Evolutionary conservation across 2,888 invertebrate genomes (phyloP).

Genomic region (Macrosoma leucophasiata): DNA sequence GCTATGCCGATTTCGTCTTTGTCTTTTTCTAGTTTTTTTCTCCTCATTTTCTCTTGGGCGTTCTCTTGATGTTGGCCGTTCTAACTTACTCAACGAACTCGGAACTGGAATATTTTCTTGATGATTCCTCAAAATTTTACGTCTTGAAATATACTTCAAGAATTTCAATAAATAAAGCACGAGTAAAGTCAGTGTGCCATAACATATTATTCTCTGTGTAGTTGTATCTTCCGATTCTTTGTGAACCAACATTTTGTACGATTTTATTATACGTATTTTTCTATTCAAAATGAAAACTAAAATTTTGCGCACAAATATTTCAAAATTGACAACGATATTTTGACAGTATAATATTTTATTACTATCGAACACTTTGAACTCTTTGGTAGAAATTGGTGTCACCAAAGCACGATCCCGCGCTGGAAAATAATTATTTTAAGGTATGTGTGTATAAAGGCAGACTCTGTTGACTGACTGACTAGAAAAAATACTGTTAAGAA

Average conservation of each 20-base stretch:
- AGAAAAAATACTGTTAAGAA: too few relatives aligned
- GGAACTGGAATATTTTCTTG: not conserved
- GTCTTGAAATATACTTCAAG: conserved; percentile 27
- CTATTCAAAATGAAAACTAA: not conserved
- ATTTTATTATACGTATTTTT: conserved; percentile 13
- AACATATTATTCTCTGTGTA: conserved; percentile 34
- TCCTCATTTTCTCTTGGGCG: conserved; percentile 17
- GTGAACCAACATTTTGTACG: conserved; percentile 39
- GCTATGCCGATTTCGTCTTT: conserved; percentile 33
- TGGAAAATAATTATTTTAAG: too few relatives aligned
- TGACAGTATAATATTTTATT: too few relatives aligned
- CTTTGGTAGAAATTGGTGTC: too few relatives aligned
- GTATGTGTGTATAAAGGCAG: too few relatives aligned
- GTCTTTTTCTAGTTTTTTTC: conserved; percentile 28
- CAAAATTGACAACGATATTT: too few relatives aligned
- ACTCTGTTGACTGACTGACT: too few relatives aligned
- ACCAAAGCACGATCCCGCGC: too few relatives aligned
- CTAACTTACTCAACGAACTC: too few relatives aligned
- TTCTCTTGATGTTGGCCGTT: conserved; percentile 4
- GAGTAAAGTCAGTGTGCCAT: conserved; percentile 32
- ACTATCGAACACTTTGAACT: too few relatives aligned
- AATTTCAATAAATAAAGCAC: conserved; percentile 36
- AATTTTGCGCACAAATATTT: conserved; percentile 4
- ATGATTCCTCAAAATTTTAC: conserved; percentile 5
- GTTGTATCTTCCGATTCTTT: conserved; percentile 33